phyloP scores from a whole-genome alignment of 2,888 invertebrate species.

The Xestobium rufovillosum region DNA sequence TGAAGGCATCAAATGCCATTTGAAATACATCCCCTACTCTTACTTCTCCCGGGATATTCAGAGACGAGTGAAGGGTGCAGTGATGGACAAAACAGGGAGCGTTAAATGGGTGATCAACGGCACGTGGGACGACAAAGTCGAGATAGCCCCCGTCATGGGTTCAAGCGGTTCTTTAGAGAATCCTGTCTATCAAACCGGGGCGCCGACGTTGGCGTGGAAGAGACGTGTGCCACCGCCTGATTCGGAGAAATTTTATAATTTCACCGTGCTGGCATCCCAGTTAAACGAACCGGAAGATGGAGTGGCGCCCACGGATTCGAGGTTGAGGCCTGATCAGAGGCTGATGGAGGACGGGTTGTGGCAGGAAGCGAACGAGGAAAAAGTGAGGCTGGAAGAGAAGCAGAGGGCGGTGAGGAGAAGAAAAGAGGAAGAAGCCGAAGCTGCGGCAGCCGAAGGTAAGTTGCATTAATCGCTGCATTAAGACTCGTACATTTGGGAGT shows the following conservation, averaged over 20 bases:
- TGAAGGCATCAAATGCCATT: constrained; percentile 86
- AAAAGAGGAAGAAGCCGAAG: constrained; percentile 74
- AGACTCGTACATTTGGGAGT: no score
- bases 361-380: constrained; percentile 85
- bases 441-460: constrained; percentile 52
- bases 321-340: constrained; percentile 86
- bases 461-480: constrained; percentile 18
- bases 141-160: constrained; percentile 79
- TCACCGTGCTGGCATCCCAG: constrained; percentile 91
- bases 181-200: constrained; percentile 89
- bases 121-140: constrained; percentile 94
- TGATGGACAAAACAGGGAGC: constrained; percentile 64
- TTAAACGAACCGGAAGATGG: constrained; percentile 90
- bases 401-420: constrained; percentile 74
- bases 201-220: constrained; percentile 80
- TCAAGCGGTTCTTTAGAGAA: constrained; percentile 61
- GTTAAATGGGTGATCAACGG: constrained; percentile 66
- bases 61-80: constrained; percentile 76
- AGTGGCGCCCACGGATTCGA: constrained; percentile 5
- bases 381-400: constrained; percentile 87
- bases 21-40: constrained; percentile 97
- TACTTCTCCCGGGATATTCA: constrained; percentile 97
- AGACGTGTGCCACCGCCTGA: constrained; percentile 64
- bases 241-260: constrained; percentile 79
- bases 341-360: constrained; percentile 93